A percentile compares a stretch with the other conserved stretches of the same genome.
Conservation (phyloP, 2,797 vertebrate species). For the Sebastolobus alascanus region DNA sequence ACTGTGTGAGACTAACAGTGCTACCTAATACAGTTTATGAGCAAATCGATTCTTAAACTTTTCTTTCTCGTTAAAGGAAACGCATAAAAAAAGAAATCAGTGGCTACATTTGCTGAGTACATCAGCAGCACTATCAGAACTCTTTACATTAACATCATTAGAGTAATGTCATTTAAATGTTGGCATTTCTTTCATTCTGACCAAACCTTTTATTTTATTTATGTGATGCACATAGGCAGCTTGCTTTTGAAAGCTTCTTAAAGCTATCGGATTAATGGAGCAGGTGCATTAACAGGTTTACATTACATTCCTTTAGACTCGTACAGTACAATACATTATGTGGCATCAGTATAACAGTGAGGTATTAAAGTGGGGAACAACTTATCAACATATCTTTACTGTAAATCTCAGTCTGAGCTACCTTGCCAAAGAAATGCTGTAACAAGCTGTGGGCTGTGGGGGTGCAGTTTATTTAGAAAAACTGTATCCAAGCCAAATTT, state of each 20-base stretch:
- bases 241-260: slow-evolving; percentile 23
- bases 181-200: background rate
- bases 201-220: slow-evolving; percentile 19
- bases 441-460: background rate
- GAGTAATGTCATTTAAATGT: background rate
- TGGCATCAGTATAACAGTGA: background rate
- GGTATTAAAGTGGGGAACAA: background rate
- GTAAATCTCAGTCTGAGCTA: background rate
- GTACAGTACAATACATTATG: background rate
- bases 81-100: background rate
- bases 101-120: background rate
- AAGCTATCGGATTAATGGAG: slow-evolving; percentile 37
- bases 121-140: background rate
- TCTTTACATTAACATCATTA: background rate
- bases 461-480: too few species aligned
- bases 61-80: background rate
- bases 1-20: background rate
- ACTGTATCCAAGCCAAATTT: too few species aligned
- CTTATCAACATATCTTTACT: background rate
- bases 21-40: background rate
- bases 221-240: slow-evolving; percentile 15
- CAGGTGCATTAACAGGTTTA: slow-evolving; percentile 31
- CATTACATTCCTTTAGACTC: slow-evolving; percentile 4
- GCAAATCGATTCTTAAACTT: background rate
- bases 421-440: background rate